phyloP scores from a whole-genome alignment of 2,113 vertebrate genomes.

The Dromaius novaehollandiae region DNA sequence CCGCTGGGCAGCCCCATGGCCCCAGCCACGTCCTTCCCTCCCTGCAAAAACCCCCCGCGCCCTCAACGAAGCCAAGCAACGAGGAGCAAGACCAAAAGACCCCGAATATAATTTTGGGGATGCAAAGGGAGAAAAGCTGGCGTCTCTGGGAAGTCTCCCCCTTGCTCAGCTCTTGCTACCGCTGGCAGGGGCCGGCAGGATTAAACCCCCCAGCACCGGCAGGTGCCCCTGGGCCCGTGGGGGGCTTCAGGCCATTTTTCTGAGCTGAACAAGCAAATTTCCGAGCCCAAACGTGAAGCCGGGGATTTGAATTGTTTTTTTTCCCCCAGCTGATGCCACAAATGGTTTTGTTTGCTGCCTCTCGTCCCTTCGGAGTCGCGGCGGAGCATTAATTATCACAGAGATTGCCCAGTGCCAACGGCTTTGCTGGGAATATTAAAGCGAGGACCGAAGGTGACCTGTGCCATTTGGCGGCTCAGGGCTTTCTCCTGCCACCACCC shows the following conservation, averaged over 20 bases:
- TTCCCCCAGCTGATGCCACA: background rate
- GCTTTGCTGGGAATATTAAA: background rate
- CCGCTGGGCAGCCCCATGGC: no score
- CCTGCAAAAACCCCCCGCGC: background rate
- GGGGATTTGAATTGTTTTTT: background rate
- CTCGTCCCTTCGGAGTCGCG: background rate
- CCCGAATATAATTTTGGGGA: fast-evolving
- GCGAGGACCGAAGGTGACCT: background rate
- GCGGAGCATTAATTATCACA: background rate
- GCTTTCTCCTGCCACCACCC: background rate
- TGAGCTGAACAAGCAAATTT: background rate
- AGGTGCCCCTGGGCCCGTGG: fast-evolving
- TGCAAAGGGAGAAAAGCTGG: background rate
- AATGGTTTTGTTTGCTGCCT: background rate
- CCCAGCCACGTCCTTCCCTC: no score
- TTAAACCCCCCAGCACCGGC: fast-evolving
- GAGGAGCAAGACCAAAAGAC: background rate
- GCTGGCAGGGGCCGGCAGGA: fast-evolving
- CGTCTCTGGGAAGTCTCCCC: background rate
- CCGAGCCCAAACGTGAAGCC: background rate
- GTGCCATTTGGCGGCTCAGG: fast-evolving
- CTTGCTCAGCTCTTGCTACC: background rate
- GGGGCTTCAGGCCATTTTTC: background rate
- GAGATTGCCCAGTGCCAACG: background rate
- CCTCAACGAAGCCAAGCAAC: no score